phyloP scores from a whole-genome alignment of 2,113 vertebrate species.

The Nothobranchius furzeri region DNA sequence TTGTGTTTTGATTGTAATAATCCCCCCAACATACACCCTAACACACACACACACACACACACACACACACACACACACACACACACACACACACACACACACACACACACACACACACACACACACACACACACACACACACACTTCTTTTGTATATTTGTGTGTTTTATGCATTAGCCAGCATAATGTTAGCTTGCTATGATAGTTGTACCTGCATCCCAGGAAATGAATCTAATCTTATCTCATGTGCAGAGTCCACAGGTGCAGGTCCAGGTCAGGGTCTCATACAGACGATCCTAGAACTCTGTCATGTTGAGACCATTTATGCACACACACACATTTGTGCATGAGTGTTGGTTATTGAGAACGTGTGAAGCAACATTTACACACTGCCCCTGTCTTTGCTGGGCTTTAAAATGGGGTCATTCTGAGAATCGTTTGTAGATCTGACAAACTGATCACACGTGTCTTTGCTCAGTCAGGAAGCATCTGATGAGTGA shows the following conservation, averaged over 20 bases:
- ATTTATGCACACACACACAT: not conserved
- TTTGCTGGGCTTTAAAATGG: not conserved
- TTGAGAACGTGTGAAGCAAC: constrained; percentile 17
- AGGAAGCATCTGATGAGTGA: too few species aligned
- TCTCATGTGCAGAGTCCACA: constrained; percentile 80
- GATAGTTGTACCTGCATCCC: constrained; percentile 40
- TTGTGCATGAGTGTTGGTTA: not conserved
- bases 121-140: not conserved
- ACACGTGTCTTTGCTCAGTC: too few species aligned
- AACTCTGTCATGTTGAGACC: constrained; percentile 6
- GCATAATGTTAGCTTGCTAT: too few species aligned
- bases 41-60: too few species aligned
- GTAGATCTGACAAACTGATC: not conserved
- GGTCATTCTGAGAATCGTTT: not conserved
- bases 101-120: too few species aligned
- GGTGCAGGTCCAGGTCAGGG: constrained; percentile 56
- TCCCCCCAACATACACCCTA: not conserved
- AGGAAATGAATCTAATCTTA: constrained; percentile 71
- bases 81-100: not conserved
- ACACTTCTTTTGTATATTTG: not conserved
- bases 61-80: too few species aligned
- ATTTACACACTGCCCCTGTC: not conserved
- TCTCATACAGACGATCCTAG: constrained; percentile 44
- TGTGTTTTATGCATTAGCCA: constrained; percentile 13
- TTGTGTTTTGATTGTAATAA: not conserved